These are phyloP conservation scores for Crocuta crocuta DNA, from an alignment of 2,113 vertebrate genomes.

Conservation along the genomic window DNA sequence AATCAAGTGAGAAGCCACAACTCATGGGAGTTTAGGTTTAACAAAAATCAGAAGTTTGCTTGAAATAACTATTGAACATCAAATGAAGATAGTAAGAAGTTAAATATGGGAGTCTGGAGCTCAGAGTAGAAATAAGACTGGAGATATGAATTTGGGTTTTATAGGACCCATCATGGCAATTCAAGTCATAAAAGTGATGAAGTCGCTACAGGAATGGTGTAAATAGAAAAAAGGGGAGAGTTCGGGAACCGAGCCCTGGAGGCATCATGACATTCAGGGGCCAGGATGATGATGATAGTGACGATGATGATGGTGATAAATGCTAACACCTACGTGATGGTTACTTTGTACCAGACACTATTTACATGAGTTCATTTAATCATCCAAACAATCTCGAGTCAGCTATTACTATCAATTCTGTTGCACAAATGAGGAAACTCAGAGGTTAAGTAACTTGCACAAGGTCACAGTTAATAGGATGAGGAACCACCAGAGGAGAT, in stretches of 20 bases:
- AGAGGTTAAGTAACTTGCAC: background rate
- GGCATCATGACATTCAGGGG: background rate
- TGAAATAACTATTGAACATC: background rate
- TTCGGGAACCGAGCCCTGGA: background rate
- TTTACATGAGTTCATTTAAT: background rate
- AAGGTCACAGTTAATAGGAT: background rate
- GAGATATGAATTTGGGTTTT: background rate
- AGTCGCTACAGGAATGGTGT: background rate
- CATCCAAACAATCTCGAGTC: background rate
- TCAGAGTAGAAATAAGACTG: background rate
- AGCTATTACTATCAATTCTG: background rate
- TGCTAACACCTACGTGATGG: background rate
- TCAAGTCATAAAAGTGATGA: background rate
- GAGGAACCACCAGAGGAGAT: background rate
- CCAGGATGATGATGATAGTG: background rate
- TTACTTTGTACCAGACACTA: background rate
- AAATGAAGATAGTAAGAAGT: background rate
- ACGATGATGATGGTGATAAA: background rate
- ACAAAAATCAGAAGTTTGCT: background rate
- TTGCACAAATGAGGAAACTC: background rate
- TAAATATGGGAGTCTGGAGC: background rate
- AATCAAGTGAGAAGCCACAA: background rate
- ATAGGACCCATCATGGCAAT: background rate
- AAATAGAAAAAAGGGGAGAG: background rate
- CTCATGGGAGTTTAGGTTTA: background rate